phyloP scores from a whole-genome alignment of 2,888 invertebrate species.

The Sabellastarte sp. region DNA sequence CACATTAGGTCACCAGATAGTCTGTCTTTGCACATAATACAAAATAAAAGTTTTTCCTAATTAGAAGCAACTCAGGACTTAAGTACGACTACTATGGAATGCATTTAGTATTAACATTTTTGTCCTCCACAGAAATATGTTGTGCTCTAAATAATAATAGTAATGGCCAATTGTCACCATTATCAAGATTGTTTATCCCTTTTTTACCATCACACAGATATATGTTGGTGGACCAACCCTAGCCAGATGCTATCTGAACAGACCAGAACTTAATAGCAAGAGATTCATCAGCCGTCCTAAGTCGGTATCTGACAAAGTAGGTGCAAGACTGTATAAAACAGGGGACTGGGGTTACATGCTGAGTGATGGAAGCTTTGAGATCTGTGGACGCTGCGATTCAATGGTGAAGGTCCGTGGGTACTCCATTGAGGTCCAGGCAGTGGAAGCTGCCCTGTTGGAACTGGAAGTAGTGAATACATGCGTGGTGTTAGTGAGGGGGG shows the following conservation, averaged over 20 bases:
- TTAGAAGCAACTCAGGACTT: no score
- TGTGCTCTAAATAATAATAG: no score
- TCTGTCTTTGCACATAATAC: no score
- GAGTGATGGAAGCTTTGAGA: slow-evolving; percentile 58
- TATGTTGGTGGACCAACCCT: slow-evolving; percentile 59
- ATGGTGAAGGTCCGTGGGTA: slow-evolving; percentile 62
- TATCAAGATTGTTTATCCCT: neutral
- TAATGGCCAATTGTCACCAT: neutral
- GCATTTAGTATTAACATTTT: neutral
- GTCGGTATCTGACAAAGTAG: slow-evolving; percentile 31
- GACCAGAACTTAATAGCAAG: slow-evolving; percentile 54
- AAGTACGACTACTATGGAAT: no score
- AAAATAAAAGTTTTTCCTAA: no score
- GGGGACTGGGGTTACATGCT: slow-evolving; percentile 61
- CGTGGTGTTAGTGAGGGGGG: slow-evolving; percentile 56
- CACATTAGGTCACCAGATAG: no score
- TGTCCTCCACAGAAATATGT: neutral
- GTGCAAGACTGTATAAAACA: slow-evolving; percentile 50
- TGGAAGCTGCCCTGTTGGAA: slow-evolving; percentile 57
- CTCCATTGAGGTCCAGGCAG: slow-evolving; percentile 59
- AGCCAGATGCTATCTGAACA: slow-evolving; percentile 58
- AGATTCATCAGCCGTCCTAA: slow-evolving; percentile 45
- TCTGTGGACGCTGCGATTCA: slow-evolving; percentile 60
- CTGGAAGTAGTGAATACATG: slow-evolving; percentile 52
- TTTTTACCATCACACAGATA: slow-evolving; percentile 28